Base-by-base conservation (phyloP, 1,140 invertebrate species). In the Cydia pomonella region DNA sequence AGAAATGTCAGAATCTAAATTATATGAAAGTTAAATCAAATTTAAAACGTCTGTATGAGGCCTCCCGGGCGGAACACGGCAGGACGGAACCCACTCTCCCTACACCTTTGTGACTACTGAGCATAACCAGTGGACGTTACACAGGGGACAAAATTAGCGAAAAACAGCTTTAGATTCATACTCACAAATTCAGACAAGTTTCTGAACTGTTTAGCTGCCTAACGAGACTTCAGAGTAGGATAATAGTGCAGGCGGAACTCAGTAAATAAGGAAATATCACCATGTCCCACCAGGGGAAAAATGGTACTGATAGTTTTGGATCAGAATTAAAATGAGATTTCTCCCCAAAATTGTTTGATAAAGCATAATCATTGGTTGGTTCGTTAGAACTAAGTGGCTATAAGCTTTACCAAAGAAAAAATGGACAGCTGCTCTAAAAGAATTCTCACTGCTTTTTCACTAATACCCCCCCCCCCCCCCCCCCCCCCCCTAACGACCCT, bases 91-190 rank as follows among this genome's bases (percentile, higher is more conserved):
- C 44, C 44, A 59, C n/a, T 18, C 53, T 59, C 53, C 53, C 53
- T 59, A 18, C 53, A 59, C 53, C 53, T 53, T 53, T 59, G 53
- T 59, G 18, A 59, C 53, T 59, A 59, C 53, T 59, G 53, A 59
- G 53, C 53, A 18, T 53, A 53, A 53, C 53, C 53, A 23, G 53
- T 18, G 53, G 21, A 59, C 53, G 53, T 59, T 10, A 59, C 1
- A 59, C 53, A 59, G 53, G 21, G 53, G 53, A 59, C 53, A 59
- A 10, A 21, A 59, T 21, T 23, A 12, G 53, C 44, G 13, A 44
- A 44, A 21, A 18, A 53, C 50, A 53, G 16, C n/a, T 16, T 47
- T n/a, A 53, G 50, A 27, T 27, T 66, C 64, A 23, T 23, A 38
- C 1, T 18, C 6, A 21, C 21, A 16, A 72, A 72, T 44, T 16